A percentile compares a stretch with the other conserved stretches of the same genome.
Conservation (phyloP, 2,113 vertebrate species). For the Cottus gobio region DNA sequence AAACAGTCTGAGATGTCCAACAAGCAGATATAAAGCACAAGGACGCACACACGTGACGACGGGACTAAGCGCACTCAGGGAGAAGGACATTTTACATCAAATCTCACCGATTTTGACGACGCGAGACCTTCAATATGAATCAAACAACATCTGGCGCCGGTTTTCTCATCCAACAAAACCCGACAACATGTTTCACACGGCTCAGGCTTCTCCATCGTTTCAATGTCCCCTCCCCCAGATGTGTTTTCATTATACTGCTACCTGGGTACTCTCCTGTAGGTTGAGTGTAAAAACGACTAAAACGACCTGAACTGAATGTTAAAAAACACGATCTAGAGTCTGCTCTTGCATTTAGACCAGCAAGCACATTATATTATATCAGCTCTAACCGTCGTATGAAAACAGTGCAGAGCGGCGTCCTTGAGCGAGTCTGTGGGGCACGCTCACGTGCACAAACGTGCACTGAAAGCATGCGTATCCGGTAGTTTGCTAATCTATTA, state of each 20-base stretch:
- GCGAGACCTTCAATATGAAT: neutral
- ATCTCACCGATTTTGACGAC: neutral
- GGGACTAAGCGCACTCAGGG: slow-evolving; percentile 42
- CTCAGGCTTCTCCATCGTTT: slow-evolving; percentile 8
- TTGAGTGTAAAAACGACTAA: neutral
- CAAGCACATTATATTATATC: too few relatives aligned
- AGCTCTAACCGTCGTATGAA: too few relatives aligned
- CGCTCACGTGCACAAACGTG: too few relatives aligned
- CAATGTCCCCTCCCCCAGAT: too few relatives aligned
- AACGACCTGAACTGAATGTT: neutral
- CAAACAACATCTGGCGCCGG: neutral
- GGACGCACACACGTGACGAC: slow-evolving; percentile 43
- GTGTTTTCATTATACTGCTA: slow-evolving; percentile 12
- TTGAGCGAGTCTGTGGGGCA: too few relatives aligned
- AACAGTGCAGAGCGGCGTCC: too few relatives aligned
- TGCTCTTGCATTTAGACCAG: neutral
- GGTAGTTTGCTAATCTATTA: neutral
- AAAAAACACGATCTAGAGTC: neutral
- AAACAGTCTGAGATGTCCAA: slow-evolving; percentile 32
- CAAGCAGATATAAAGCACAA: slow-evolving; percentile 25
- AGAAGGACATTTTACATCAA: slow-evolving; percentile 35
- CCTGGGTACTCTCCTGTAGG: neutral
- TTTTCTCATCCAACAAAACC: neutral
- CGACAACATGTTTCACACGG: neutral
- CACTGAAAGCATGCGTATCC: neutral